Evolutionary conservation across 2,888 invertebrate species (phyloP).

Genomic region (Anaspis maculata): DNA sequence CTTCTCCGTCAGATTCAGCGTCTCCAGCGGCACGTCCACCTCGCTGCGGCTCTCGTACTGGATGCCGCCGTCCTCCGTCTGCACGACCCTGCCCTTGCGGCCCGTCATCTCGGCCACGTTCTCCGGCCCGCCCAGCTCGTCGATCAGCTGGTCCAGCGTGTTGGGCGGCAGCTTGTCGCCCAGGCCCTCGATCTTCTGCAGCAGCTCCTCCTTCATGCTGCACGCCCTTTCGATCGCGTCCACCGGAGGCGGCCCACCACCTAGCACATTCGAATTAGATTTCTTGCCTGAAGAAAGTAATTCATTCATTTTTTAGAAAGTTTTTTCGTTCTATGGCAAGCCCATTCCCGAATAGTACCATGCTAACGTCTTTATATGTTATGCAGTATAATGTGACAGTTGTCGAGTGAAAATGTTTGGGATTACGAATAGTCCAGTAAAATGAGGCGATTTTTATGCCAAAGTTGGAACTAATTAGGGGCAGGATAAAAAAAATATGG

Average conservation of each 20-base stretch:
- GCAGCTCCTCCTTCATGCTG: slow-evolving; percentile 85
- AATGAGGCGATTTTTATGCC: too few species aligned
- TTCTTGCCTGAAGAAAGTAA: too few species aligned
- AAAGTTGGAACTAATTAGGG: too few species aligned
- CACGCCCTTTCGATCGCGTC: slow-evolving; percentile 85
- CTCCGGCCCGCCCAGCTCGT: slow-evolving; percentile 95
- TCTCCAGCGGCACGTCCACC: slow-evolving; percentile 91
- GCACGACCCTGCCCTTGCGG: slow-evolving; percentile 60
- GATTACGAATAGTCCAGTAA: too few species aligned
- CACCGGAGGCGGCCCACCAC: slow-evolving; percentile 51
- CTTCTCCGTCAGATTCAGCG: slow-evolving; percentile 89
- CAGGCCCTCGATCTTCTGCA: slow-evolving; percentile 69
- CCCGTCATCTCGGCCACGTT: slow-evolving; percentile 99
- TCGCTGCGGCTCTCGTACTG: slow-evolving; percentile 93
- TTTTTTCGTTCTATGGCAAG: too few species aligned
- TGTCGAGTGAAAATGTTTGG: too few species aligned
- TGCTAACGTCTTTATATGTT: too few species aligned
- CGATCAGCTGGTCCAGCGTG: slow-evolving; percentile 96
- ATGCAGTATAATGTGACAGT: too few species aligned
- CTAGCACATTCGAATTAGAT: neutral
- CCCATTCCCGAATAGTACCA: too few species aligned
- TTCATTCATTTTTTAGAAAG: too few species aligned
- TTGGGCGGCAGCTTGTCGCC: slow-evolving; percentile 90
- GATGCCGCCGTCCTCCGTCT: slow-evolving; percentile 90
- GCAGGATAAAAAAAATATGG: too few species aligned